A percentile compares a stretch with the other conserved stretches of the same genome.
These are phyloP conservation scores for Musca domestica DNA, from an alignment of 1,140 invertebrate species.

Conservation along the genomic window DNA sequence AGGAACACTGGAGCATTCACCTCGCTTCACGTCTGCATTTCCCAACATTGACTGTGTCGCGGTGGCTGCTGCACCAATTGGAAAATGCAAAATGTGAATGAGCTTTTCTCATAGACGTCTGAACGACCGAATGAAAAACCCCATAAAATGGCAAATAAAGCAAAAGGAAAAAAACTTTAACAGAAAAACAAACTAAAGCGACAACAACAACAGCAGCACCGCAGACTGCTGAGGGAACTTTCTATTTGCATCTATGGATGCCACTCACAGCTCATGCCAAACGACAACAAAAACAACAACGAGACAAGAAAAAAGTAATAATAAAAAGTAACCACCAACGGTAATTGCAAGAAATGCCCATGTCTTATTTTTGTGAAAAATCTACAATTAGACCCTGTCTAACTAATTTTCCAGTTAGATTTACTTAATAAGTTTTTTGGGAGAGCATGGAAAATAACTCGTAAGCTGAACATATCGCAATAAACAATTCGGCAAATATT, in stretches of 20 bases:
- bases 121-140: background rate
- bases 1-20: background rate
- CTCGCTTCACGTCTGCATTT: constrained; percentile 14
- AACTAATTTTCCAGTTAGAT: too few species aligned
- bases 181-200: background rate
- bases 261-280: constrained; percentile 6
- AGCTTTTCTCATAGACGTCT: background rate
- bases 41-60: background rate
- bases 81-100: constrained; percentile 9
- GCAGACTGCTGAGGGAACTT: background rate
- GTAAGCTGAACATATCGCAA: too few species aligned
- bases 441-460: too few species aligned
- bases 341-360: too few species aligned
- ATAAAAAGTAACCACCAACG: too few species aligned
- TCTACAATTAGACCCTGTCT: too few species aligned
- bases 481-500: too few species aligned
- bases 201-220: background rate
- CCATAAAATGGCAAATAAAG: background rate
- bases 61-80: background rate
- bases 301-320: background rate
- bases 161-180: background rate
- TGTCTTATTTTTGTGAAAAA: too few species aligned
- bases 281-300: background rate
- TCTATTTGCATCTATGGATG: constrained; percentile 17
- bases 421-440: too few species aligned